Percentiles rank a stretch among this genome's conserved stretches.
These are phyloP conservation scores for Esox masquinongy DNA, from an alignment of 2,797 vertebrate genomes.

Conservation along the genomic window DNA sequence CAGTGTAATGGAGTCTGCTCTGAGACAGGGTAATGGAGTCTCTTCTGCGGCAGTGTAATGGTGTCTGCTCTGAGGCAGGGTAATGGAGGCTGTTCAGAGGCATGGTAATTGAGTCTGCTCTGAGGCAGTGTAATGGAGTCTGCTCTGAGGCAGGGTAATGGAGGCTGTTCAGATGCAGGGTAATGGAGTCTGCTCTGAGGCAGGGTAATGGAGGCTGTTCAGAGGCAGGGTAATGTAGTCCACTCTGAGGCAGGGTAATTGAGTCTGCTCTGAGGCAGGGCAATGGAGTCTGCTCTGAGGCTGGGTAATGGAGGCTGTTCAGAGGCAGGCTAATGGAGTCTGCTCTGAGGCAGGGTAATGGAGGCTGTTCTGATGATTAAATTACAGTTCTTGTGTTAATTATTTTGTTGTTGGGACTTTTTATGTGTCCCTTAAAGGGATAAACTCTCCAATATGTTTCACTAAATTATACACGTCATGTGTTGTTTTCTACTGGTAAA, in stretches of 20 bases:
- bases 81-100: conserved; percentile 21
- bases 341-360: no score
- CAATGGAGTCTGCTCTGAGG: conserved; percentile 22
- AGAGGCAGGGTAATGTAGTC: no score
- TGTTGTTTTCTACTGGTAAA: no score
- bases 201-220: background rate
- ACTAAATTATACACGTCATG: no score
- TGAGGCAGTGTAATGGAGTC: conserved; percentile 5
- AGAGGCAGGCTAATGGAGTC: no score
- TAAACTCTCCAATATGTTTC: no score
- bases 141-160: conserved; percentile 35
- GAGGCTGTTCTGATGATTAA: background rate
- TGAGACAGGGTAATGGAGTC: conserved; percentile 11
- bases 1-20: background rate
- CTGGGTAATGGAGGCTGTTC: no score
- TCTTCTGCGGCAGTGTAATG: conserved; percentile 14
- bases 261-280: no score
- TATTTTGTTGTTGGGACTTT: no score
- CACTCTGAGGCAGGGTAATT: no score
- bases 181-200: background rate
- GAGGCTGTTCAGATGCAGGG: background rate
- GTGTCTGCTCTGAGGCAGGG: background rate
- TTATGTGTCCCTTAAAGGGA: no score
- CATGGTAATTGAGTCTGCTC: background rate
- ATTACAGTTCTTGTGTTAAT: no score